Conservation (phyloP, 2,888 invertebrate species). For the Philhelius pedissequus region DNA sequence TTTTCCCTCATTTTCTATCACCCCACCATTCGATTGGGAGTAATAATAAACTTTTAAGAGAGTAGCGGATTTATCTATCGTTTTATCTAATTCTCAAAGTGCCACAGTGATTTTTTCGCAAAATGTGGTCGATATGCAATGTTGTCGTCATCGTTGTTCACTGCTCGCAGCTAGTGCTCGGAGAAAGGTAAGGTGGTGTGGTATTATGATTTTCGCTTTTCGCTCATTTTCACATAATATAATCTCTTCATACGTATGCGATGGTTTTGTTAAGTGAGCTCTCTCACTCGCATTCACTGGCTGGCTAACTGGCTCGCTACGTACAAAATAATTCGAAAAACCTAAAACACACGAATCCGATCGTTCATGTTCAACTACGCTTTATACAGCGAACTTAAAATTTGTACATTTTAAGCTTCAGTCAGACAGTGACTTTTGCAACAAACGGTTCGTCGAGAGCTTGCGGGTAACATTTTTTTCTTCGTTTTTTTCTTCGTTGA, state of each 20-base stretch:
- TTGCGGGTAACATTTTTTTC: constrained; percentile 66
- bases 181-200: not conserved
- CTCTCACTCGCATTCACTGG: not conserved
- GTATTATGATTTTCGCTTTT: constrained; percentile 46
- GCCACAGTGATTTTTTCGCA: constrained; percentile 46
- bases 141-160: not conserved
- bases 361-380: constrained; percentile 46
- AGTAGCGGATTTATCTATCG: not conserved
- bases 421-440: constrained; percentile 69
- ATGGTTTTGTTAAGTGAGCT: constrained; percentile 16
- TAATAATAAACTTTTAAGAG: constrained; percentile 40
- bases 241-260: constrained; percentile 24
- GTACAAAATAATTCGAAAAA: not conserved
- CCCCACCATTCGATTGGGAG: not conserved
- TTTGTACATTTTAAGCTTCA: constrained; percentile 67
- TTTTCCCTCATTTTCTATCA: constrained; percentile 42
- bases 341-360: too few relatives aligned
- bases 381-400: constrained; percentile 61
- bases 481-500: constrained; percentile 67
- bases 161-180: too few relatives aligned
- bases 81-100: not conserved
- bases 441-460: constrained; percentile 65
- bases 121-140: not conserved
- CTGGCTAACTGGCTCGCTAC: not conserved
- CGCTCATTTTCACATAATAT: constrained; percentile 63